Percentiles rank a stretch among this genome's conserved stretches.
phyloP scores from a whole-genome alignment of 2,888 invertebrate species.

The Macaria notata region DNA sequence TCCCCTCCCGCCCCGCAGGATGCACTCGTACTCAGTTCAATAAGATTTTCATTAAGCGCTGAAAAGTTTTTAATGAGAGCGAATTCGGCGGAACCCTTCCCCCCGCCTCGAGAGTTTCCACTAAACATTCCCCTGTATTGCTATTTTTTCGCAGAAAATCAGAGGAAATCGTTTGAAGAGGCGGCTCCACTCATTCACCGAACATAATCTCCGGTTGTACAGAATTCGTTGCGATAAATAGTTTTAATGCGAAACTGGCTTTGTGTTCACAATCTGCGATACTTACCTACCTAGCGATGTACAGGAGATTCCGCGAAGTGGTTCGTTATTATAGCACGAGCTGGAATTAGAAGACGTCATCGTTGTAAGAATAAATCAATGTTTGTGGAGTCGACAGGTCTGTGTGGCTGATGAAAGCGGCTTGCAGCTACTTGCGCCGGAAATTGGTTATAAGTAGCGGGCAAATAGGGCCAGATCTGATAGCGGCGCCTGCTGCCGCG shows the following conservation, averaged over 20 bases:
- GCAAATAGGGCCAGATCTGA: constrained; percentile 74
- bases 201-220: not conserved
- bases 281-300: no score
- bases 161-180: constrained; percentile 16
- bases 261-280: no score
- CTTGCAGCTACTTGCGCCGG: constrained; percentile 62
- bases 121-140: constrained; percentile 29
- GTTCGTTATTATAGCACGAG: no score
- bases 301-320: no score
- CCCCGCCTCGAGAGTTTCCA: constrained; percentile 37
- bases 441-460: constrained; percentile 75
- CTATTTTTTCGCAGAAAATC: constrained; percentile 23
- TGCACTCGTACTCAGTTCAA: constrained; percentile 70
- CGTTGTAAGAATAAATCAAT: not conserved
- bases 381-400: constrained; percentile 4
- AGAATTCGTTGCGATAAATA: no score
- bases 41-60: constrained; percentile 80
- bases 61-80: constrained; percentile 78
- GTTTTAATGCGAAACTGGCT: no score
- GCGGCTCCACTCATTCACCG: not conserved
- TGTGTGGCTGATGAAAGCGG: constrained; percentile 30
- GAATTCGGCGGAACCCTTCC: constrained; percentile 63
- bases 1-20: constrained; percentile 39
- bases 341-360: no score
- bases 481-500: constrained; percentile 62